Conservation (phyloP, 2,113 vertebrate genomes). For the Odontophorus gujanensis region DNA sequence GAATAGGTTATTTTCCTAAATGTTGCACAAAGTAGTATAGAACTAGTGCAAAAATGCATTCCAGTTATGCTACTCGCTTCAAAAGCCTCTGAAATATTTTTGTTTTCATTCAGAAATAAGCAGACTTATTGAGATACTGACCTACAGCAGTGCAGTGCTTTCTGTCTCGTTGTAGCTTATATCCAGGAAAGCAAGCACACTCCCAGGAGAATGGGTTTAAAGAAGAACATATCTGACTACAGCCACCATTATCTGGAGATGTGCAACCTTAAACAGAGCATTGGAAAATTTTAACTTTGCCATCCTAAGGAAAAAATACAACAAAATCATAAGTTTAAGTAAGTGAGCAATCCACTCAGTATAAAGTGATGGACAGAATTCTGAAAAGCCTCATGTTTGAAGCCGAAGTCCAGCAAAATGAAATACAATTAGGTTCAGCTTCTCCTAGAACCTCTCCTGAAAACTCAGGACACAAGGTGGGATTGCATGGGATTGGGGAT, state of each 20-base stretch:
- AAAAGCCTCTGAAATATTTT: background rate
- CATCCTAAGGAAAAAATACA: conserved; percentile 3
- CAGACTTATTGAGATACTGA: conserved; percentile 61
- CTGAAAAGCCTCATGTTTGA: background rate
- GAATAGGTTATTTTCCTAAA: background rate
- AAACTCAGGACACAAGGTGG: background rate
- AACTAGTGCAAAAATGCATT: background rate
- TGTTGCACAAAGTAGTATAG: background rate
- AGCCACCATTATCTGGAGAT: conserved; percentile 89
- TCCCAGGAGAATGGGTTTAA: conserved; percentile 82
- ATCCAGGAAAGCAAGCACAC: conserved; percentile 89
- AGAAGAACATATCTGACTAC: conserved; percentile 88
- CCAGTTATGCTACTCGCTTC: background rate
- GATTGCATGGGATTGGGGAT: fast-evolving
- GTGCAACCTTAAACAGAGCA: conserved; percentile 84
- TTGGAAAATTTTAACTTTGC: conserved; percentile 11
- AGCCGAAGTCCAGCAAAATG: background rate
- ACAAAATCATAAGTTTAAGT: background rate
- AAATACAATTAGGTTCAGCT: background rate
- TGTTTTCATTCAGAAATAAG: background rate
- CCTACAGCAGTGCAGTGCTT: conserved; percentile 85
- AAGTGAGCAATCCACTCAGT: background rate
- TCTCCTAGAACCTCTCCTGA: background rate
- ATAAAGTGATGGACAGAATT: background rate
- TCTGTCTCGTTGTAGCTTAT: conserved; percentile 84